A percentile compares a stretch with the other conserved stretches of the same genome.
phyloP scores from a whole-genome alignment of 2,797 vertebrate genomes.

The Okamejei kenojei region DNA sequence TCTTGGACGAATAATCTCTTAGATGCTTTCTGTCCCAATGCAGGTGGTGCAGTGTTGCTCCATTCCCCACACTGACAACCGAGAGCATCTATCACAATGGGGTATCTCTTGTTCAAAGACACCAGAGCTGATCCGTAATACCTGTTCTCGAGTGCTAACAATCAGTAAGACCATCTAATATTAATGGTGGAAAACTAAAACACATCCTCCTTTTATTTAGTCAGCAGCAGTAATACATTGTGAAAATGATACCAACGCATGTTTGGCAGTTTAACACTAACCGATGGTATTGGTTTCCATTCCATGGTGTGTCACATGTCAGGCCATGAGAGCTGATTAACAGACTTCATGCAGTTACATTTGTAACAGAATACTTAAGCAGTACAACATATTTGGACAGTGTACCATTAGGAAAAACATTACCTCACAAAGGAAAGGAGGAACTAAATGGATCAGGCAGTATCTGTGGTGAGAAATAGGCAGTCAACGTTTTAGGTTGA shows the following conservation, averaged over 20 bases:
- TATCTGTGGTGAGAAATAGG: no score
- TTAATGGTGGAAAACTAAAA: conserved; percentile 15
- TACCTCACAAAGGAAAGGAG: neutral
- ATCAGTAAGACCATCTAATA: neutral
- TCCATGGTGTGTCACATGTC: neutral
- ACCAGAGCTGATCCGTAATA: neutral
- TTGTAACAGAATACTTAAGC: conserved; percentile 21
- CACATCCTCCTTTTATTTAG: conserved; percentile 11
- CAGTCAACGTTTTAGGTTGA: no score
- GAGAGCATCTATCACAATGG: neutral
- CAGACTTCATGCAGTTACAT: neutral
- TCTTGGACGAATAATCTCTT: neutral
- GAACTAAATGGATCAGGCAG: no score
- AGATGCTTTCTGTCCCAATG: neutral
- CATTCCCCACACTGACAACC: neutral
- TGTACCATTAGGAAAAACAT: neutral
- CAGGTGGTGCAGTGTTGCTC: neutral
- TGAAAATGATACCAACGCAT: conserved; percentile 15
- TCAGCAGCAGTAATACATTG: neutral
- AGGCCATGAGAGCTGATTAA: neutral
- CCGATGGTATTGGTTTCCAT: conserved; percentile 7
- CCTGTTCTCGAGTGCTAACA: neutral
- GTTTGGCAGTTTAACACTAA: neutral
- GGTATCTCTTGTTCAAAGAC: neutral
- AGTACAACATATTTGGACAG: neutral